These are phyloP conservation scores for Drosophila triauraria DNA, from an alignment of 1,140 invertebrate genomes.

Conservation along the genomic window DNA sequence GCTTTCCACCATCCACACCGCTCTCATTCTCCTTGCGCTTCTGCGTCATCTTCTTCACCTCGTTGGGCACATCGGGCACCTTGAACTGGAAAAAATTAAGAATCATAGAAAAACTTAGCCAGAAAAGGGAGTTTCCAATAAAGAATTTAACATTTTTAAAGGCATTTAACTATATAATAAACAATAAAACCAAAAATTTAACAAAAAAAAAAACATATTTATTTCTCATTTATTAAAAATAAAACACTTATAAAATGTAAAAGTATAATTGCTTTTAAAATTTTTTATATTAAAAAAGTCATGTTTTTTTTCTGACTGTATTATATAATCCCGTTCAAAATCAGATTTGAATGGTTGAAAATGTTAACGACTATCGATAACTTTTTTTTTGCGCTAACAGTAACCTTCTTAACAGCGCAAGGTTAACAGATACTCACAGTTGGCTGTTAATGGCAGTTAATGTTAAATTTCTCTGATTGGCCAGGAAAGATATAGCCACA, in stretches of 20 bases:
- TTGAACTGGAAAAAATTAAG: conserved; percentile 59
- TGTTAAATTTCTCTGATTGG: conserved; percentile 33
- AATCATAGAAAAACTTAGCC: background rate
- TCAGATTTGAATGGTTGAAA: conserved; percentile 22
- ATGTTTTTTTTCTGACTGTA: background rate
- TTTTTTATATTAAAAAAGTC: background rate
- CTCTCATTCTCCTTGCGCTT: conserved; percentile 74
- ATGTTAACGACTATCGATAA: conserved; percentile 30
- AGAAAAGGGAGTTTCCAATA: too few species aligned
- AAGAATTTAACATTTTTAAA: too few species aligned
- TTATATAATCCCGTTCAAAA: conserved; percentile 40
- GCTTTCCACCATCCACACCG: conserved; percentile 45
- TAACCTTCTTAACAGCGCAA: background rate
- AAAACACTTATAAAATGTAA: background rate
- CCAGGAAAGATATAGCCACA: conserved; percentile 11
- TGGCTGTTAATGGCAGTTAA: conserved; percentile 36
- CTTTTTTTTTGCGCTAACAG: background rate
- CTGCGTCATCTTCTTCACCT: conserved; percentile 70
- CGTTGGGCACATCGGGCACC: conserved; percentile 74
- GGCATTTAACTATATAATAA: background rate
- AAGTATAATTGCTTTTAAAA: background rate
- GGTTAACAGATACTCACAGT: conserved; percentile 32
- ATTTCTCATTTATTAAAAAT: background rate
- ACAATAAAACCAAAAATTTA: background rate
- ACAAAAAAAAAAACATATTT: background rate